Base-by-base conservation (phyloP, 92 coral and sea anemone genomes). In the Desmophyllum pertusum region DNA sequence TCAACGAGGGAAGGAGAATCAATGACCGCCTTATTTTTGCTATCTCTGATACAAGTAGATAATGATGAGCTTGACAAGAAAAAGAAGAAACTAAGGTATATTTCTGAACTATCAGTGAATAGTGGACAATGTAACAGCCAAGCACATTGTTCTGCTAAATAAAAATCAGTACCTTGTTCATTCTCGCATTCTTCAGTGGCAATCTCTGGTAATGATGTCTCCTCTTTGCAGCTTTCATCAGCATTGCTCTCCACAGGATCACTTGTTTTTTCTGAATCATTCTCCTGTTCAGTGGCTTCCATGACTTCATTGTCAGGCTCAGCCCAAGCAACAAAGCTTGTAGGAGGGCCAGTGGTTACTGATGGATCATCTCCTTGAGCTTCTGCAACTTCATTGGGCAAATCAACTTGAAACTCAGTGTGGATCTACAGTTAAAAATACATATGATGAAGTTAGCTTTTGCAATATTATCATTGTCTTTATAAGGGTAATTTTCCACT, bases 311-410 rank as follows among this genome's bases (percentile, higher is more conserved):
- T 29, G 29, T 68, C 83, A 29, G 82, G 76, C 50, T 67, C 84
- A 31, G 83, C 70, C 78, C 89, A 78, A 35, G 83, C 84, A 17
- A 76, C 79, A 76, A 78, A 76, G 84, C 84, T 85, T 38, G 77
- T 80, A 14, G 78, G 78, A 31, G 82, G 83, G 33, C 59, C 77
- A 50, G 37, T 3, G 25, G 31, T 27, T 10, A 25, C 40, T 10
- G 70, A 68, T 25, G 37, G 1, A 29, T 69, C 55, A 41, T 72
- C 52, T 48, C 36, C 46, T 18, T 62, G 55, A 31, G 17, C 19
- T 50, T 68, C 70, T 9, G 15, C 37, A 36, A 18, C 25, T 18
- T 71, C 71, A 18, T 10, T 13, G 9, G 86, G 70, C 19, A 69
- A 43, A 17, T 67, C 51, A 0, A 87, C 83, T 51, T 79, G 85